Base-by-base conservation (phyloP, 2,797 vertebrate genomes). In the Limosa lapponica region DNA sequence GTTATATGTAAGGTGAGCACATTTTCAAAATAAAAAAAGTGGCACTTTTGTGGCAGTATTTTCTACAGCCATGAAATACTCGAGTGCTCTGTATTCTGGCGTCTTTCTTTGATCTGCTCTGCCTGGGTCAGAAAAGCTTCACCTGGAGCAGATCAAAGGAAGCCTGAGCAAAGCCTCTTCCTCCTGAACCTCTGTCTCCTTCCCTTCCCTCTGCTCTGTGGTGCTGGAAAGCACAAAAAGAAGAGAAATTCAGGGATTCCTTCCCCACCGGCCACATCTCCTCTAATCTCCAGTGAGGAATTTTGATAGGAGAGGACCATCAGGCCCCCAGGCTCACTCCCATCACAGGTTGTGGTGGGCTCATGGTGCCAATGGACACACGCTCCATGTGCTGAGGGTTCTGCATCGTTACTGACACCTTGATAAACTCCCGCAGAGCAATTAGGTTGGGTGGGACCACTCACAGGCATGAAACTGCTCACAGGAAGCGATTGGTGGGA, bases 111-210 rank as follows among this genome's bases (percentile, higher is more conserved):
- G 96, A 97, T 97, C 95, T 95, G 55, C 25, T 89, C 66, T 94
- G 94, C 48, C 86, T 97, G 94, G 90, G 93, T 96, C 96, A 97
- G 81, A 93, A 94, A 95, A 94, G 52, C 81, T 95, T 95, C 95
- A 89, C 92, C 96, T 95, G 90, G 73, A 94, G 81, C 71, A 96
- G 91, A 97, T 96, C 96, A 97, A 97, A 97, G 96, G 84, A 94
- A 96, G 44, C 43, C 66, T 85, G 64, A 95, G 96, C 64, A 82
- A 87, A 80, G 73, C 88, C 65, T 91, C 95, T 91, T 96, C 88
- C 83, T 96, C 86, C 77, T 67, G 44, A 84, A 87, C 18, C 80
- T 90, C 81, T 85, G 89, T 65, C 69, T 87, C 73, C 89, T 80
- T 88, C 36, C 18, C 65, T 94, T 95, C 58, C 64, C 80, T 84